Base-by-base conservation (phyloP, 2,797 vertebrate species). In the Phataginus tetradactyla region DNA sequence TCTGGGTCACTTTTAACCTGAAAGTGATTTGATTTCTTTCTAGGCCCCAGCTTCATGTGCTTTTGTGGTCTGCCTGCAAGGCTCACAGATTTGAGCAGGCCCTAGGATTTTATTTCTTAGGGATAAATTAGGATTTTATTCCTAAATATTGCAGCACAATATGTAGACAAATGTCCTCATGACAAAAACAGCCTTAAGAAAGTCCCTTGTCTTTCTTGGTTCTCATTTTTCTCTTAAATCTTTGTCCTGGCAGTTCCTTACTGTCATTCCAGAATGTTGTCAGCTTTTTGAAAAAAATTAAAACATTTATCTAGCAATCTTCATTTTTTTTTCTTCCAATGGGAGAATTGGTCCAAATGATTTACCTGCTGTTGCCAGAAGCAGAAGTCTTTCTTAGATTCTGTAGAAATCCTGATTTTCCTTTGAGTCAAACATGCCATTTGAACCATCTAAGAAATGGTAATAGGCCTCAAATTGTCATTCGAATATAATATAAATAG, bases 301-400 rank as follows among this genome's bases (percentile, higher is more conserved):
- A 88, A 88, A 75, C 66, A 64, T 64, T 83, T 89, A 85, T 71
- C 34, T 75, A 57, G 20, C 27, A 86, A n/a, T 79, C 79, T 86
- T 34, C 71, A 34, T 49, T 53, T 55, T 68, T 14, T 95, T 49
- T 23, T 3, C 39, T 81, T 69, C 34, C 27, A n/a, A 49, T 78
- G 34, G n/a, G 18, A 72, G 71, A 79, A 69, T 42, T 88, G 39
- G 14, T 94, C 51, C 57, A 87, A 93, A 83, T 71, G 57, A 55
- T 23, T 74, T 61, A 66, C 32, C n/a, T 53, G 66, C 27, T 45
- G 55, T 80, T 93, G 55, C 59, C 8, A 29, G 45, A 92, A 92
- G 20, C 53, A 77, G 83, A 85, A 63, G 27, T 87, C 53, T 75
- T 75, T 69, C 92, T 91, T 95, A 75, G 66, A 75, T 75, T 81